Percentiles rank a stretch among this genome's conserved stretches.
Conservation (phyloP, 1,140 invertebrate genomes). For the Potamilus streckersoni region DNA sequence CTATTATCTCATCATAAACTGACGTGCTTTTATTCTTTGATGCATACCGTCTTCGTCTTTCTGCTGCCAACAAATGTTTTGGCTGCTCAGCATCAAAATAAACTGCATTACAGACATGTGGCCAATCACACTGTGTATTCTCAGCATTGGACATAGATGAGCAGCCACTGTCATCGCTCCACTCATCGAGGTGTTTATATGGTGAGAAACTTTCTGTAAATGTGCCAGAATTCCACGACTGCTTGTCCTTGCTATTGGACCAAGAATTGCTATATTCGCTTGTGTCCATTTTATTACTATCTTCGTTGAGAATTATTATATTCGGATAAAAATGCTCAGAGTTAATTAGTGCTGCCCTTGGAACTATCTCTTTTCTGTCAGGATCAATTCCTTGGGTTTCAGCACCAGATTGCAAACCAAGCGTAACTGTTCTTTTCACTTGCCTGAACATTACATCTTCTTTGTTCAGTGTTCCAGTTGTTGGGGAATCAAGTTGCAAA, state of each 20-base stretch:
- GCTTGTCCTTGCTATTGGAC: not conserved
- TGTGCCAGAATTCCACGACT: not conserved
- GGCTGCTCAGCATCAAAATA: not conserved
- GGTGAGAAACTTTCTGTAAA: not conserved
- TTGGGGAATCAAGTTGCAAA: too few species aligned
- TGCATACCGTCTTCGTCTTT: conserved; percentile 16
- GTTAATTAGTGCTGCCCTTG: too few species aligned
- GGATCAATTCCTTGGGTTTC: too few species aligned
- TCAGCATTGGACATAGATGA: conserved; percentile 11
- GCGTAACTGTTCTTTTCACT: too few species aligned
- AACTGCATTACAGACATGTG: not conserved
- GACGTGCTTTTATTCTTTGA: conserved; percentile 21
- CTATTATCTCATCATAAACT: conserved; percentile 11
- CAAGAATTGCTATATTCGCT: conserved; percentile 9
- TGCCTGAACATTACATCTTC: too few species aligned
- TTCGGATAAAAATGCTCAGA: conserved; percentile 19
- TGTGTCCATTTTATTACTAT: conserved; percentile 7
- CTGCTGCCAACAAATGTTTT: conserved; percentile 4
- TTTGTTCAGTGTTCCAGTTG: too few species aligned
- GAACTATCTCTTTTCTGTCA: too few species aligned
- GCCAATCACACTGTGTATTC: not conserved
- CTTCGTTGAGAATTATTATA: conserved; percentile 24
- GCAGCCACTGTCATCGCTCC: conserved; percentile 14
- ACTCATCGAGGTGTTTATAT: not conserved
- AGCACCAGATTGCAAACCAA: too few species aligned